Percentiles rank a stretch among this genome's conserved stretches.
These are phyloP conservation scores for Tenrec ecaudatus DNA, from an alignment of 2,113 vertebrate genomes.

Conservation along the genomic window DNA sequence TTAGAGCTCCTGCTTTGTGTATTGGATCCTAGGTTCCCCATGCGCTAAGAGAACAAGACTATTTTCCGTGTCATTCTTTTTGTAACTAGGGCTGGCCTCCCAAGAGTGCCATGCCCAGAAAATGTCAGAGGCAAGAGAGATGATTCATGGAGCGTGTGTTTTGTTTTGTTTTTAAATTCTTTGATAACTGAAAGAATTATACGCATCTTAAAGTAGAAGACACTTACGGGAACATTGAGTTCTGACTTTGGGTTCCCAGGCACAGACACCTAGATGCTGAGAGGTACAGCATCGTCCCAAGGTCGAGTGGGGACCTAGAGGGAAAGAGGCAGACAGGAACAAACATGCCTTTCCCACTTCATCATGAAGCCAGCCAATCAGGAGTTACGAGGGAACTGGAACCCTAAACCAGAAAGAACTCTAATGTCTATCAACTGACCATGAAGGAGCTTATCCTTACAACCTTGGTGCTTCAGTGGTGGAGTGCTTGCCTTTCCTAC, in stretches of 20 bases:
- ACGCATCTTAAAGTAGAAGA: background rate
- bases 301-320: background rate
- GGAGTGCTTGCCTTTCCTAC: background rate
- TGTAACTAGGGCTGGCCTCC: background rate
- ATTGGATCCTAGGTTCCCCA: background rate
- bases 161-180: constrained; percentile 49
- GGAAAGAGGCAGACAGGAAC: background rate
- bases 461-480: background rate
- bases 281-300: background rate
- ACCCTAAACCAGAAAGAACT: background rate
- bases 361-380: background rate
- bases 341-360: fast-evolving
- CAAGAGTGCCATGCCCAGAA: background rate
- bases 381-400: background rate
- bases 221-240: background rate
- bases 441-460: background rate
- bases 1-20: background rate
- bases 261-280: background rate
- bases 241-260: background rate
- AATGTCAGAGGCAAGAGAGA: background rate
- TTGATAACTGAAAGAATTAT: background rate
- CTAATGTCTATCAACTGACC: background rate
- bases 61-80: background rate
- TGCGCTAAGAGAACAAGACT: background rate
- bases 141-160: constrained; percentile 10